These are phyloP conservation scores for Drosophila rufa DNA, from an alignment of 1,140 invertebrate species.

Conservation along the genomic window DNA sequence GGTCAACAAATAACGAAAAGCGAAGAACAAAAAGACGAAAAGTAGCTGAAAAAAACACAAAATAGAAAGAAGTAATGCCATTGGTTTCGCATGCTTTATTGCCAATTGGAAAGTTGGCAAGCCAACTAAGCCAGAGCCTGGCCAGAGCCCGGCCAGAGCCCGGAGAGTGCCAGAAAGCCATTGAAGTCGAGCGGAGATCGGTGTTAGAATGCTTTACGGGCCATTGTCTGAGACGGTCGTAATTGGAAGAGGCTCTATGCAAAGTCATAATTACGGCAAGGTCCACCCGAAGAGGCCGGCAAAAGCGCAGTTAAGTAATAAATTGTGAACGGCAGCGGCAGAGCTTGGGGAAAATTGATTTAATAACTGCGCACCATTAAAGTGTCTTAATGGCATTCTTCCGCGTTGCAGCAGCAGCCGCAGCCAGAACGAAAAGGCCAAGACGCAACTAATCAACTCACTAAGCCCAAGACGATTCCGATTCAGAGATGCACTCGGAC, in stretches of 20 bases:
- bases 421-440: conserved; percentile 9
- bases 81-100: conserved; percentile 81
- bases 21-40: conserved; percentile 14
- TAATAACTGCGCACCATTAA: conserved; percentile 78
- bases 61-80: conserved; percentile 60
- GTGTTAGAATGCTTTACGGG: conserved; percentile 82
- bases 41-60: conserved; percentile 2
- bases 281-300: conserved; percentile 5
- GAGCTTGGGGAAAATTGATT: conserved; percentile 61
- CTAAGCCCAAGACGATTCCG: conserved; percentile 11
- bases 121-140: conserved; percentile 35
- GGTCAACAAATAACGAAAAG: conserved; percentile 61
- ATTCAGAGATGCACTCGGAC: conserved; percentile 21
- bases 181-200: conserved; percentile 51
- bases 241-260: conserved; percentile 68
- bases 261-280: conserved; percentile 67
- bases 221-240: conserved; percentile 74
- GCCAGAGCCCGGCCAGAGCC: conserved; percentile 3
- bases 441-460: conserved; percentile 30
- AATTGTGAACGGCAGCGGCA: conserved; percentile 52
- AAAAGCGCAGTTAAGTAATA: conserved; percentile 66
- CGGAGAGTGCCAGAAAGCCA: conserved; percentile 54
- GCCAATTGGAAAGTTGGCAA: conserved; percentile 81
- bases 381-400: conserved; percentile 75
- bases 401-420: conserved; percentile 40